A percentile compares a stretch with the other conserved stretches of the same genome.
Conservation (phyloP, 2,888 invertebrate genomes). For the Apamea anceps region DNA sequence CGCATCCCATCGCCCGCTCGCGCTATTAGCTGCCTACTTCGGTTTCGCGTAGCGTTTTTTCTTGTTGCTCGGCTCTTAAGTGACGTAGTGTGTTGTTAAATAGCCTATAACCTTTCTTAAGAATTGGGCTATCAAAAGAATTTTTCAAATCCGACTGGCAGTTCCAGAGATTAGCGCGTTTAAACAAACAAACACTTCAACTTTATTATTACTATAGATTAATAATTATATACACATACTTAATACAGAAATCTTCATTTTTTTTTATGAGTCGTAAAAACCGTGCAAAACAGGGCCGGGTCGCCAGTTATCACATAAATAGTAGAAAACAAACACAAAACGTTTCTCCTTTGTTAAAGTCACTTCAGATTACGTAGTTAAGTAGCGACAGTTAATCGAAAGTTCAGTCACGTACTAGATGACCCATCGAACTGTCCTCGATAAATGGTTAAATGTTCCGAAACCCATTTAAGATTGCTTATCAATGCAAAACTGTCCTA, state of each 20-base stretch:
- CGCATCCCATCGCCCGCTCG: no score
- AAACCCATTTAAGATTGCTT: conserved; percentile 47
- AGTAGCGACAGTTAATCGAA: conserved; percentile 13
- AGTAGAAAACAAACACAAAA: background rate
- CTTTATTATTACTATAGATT: no score
- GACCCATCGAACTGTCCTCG: conserved; percentile 36
- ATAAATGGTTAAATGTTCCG: conserved; percentile 37
- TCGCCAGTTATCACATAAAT: background rate
- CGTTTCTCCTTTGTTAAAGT: background rate
- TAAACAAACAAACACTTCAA: no score
- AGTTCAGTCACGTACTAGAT: conserved; percentile 45
- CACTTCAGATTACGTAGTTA: conserved; percentile 1
- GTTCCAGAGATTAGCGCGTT: no score
- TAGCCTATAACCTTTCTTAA: no score
- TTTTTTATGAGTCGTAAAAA: background rate
- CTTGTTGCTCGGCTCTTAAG: no score
- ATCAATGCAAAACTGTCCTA: conserved; percentile 37
- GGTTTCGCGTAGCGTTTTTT: no score
- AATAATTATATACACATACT: background rate
- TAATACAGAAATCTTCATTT: background rate
- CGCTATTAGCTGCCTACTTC: no score
- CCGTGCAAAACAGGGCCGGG: background rate
- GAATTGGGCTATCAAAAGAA: no score
- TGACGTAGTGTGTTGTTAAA: no score
- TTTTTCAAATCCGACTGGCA: no score